Evolutionary conservation across 2,797 vertebrate species (phyloP), one percentile per base, ranked within the genome.

Genomic region (Enteromius argenteus): DNA sequence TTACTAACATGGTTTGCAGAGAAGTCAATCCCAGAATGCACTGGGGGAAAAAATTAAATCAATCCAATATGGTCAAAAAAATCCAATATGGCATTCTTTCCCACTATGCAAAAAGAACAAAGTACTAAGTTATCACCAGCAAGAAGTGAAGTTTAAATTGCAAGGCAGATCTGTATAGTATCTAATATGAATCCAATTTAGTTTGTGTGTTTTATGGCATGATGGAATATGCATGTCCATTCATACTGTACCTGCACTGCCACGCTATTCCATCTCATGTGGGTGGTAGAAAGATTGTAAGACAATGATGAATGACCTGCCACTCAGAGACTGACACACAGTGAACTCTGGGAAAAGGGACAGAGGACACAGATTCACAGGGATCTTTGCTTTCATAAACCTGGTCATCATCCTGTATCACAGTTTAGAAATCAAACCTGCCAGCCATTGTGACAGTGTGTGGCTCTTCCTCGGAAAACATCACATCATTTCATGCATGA

Each of bases 261-360:
- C 60, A 79, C 6, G 2, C 60, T 27, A 42, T 46, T 79, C 27
- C 27, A 66, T 49, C 10, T 51, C 60, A 51, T 15, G 27, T 35
- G 76, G 58, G 39, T 2, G 58, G 9, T 32, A 21, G 76, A 79
- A 35, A 72, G 53, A 23, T 27, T 60, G 73, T 62, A 78, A 77
- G 64, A 79, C 56, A 37, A 80, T 73, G 81, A 84, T 82, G 21
- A 88, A 86, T 84, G 68, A 74, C 78, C 62, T 53, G 79, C 58
- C 78, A 77, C 53, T 86, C 76, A 77, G 30, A 64, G 37, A 51
- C 67, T 19, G 32, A 56, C 69, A 56, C 42, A 66, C 46, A 32
- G 14, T 7, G 19, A 35, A 79, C 27, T 17, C 73, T 23, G 35
- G 51, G 13, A 66, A 49, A 32, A 62, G 15, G 39, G 17, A 23